Evolutionary conservation across 2,888 invertebrate species (phyloP).

Genomic region (Acleris literana): DNA sequence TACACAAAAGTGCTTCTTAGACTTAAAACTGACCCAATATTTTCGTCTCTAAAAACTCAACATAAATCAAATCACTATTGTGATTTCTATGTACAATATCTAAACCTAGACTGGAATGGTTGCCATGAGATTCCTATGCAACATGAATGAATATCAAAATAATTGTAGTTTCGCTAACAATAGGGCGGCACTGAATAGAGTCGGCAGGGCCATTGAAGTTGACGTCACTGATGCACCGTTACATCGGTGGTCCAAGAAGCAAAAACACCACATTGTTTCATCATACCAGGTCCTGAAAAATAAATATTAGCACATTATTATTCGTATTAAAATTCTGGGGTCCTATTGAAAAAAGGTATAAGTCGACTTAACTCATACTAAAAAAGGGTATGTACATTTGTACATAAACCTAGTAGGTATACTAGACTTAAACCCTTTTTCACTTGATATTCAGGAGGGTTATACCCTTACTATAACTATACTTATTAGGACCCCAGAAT

Average conservation of each 20-base stretch:
- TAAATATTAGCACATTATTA: background rate
- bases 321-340: background rate
- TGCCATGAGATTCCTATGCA: constrained; percentile 12
- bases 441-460: no score
- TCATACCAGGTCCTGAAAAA: constrained; percentile 90
- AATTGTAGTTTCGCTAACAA: constrained; percentile 50
- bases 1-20: no score
- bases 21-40: background rate
- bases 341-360: no score
- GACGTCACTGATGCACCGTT: constrained; percentile 80
- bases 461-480: no score
- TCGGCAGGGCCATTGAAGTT: constrained; percentile 59
- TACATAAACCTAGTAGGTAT: no score
- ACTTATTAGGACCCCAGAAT: no score
- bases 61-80: background rate
- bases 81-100: constrained; percentile 4
- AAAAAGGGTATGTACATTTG: no score
- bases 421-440: no score
- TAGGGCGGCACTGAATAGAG: constrained; percentile 50
- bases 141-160: constrained; percentile 49
- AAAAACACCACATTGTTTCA: constrained; percentile 93
- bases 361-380: no score
- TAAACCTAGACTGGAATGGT: constrained; percentile 11
- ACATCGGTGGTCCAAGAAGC: constrained; percentile 95
- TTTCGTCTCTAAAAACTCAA: background rate